Evolutionary conservation across 64 coral and sea anemone genomes (phyloP), one percentile per base, ranked within the genome.

Genomic region (Anthopleura sola): DNA sequence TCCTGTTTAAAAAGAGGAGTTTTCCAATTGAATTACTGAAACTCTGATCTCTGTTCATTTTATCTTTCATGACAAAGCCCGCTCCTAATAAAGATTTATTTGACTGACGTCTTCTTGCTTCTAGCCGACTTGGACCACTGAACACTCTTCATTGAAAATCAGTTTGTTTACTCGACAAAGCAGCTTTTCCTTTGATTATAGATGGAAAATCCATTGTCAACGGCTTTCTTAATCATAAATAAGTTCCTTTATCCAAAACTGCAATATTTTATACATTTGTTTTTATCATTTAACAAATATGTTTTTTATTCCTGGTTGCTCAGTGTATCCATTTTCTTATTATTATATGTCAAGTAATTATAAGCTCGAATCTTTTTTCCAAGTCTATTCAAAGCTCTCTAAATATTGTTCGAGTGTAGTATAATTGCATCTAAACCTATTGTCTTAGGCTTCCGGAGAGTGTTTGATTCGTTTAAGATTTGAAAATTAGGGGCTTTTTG

Each of bases 361-460:
- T 28, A 32, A 71, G 66, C 28, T n/a, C 58, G 29, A 71, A 3
- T 71, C 5, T 28, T 34, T 28, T 71, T 34, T 32, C 2, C 34
- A 32, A 32, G 66, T 32, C 12, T 71, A 71, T 71, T 71, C 66
- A 71, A 71, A 31, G 26, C 66, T 71, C 66, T 71, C 11, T 29
- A 71, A 71, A 71, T 71, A 71, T 71, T 71, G 34, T 71, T 34
- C 66, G 66, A 71, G 3, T 71, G 34, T 71, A 71, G 31, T 31
- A 71, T 71, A 32, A 71, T 32, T 71, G 66, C 34, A 71, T 71
- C 66, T 24, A 34, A 71, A 71, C 1, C 26, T 28, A 33, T 71
- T 71, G 66, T 71, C 23, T 28, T 71, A 34, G 66, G n/a, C 34
- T 71, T 71, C 66, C 66, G 66, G 66, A 71, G 28, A 71, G 66